A percentile compares a stretch with the other conserved stretches of the same genome.
Conservation (phyloP, 2,797 vertebrate genomes). For the Myotis pilosus region DNA sequence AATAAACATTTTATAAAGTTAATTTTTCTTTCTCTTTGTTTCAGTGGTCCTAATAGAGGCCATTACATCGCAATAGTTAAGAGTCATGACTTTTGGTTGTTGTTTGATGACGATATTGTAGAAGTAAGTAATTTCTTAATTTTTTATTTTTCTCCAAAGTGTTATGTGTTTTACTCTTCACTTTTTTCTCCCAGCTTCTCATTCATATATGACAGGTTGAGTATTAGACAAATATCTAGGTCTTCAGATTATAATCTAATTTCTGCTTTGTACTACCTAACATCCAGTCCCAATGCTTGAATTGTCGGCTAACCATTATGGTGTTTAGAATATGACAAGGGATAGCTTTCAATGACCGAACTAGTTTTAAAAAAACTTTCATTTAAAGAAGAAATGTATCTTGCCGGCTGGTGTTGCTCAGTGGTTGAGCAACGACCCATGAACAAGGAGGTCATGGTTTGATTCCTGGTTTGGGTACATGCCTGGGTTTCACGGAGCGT, state of each 20-base stretch:
- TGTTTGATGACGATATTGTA: constrained; percentile 91
- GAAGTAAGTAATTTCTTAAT: constrained; percentile 84
- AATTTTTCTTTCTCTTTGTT: constrained; percentile 65
- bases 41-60: constrained; percentile 89
- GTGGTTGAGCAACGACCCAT: too few species aligned
- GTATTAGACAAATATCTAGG: background rate
- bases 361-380: background rate
- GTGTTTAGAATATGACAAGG: background rate
- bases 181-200: background rate
- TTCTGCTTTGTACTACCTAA: background rate
- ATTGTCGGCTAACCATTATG: background rate
- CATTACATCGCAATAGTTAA: constrained; percentile 92
- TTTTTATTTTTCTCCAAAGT: constrained; percentile 1
- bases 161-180: background rate
- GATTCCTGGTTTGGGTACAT: too few species aligned
- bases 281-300: background rate
- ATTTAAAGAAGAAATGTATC: background rate
- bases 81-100: constrained; percentile 90
- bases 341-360: background rate
- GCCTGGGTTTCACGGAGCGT: too few species aligned
- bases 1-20: background rate
- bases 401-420: too few species aligned
- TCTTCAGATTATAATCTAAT: background rate
- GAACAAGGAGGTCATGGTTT: too few species aligned
- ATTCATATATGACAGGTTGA: background rate